Conservation (phyloP, 2,888 invertebrate genomes). For the Calameuta pallipes region DNA sequence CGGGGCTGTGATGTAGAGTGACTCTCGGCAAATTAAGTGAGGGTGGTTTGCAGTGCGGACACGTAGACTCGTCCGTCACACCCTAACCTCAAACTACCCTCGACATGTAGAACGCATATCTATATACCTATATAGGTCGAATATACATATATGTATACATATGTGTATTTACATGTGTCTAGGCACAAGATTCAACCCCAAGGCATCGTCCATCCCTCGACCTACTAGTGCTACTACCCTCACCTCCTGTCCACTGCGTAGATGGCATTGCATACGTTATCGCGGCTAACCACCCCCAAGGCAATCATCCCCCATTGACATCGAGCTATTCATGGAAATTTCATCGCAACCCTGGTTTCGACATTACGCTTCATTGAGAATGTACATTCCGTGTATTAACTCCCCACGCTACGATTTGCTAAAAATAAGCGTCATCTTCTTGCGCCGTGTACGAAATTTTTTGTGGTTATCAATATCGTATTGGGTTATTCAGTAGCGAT, state of each 20-base stretch:
- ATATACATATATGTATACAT: neutral
- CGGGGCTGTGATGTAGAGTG: conserved; percentile 41
- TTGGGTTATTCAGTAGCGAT: neutral
- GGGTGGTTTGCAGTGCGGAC: conserved; percentile 51
- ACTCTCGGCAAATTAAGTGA: conserved; percentile 53
- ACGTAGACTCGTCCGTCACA: conserved; percentile 53
- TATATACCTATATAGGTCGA: neutral
- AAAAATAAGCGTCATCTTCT: neutral
- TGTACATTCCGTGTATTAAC: neutral
- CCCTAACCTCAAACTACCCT: conserved; percentile 36
- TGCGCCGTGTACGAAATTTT: neutral
- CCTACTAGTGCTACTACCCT: neutral
- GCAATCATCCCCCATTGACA: neutral
- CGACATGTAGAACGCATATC: conserved; percentile 4
- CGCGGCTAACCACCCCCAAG: neutral
- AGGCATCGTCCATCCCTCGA: neutral
- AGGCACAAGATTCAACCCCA: conserved; percentile 3
- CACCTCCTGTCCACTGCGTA: neutral
- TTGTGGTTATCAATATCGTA: neutral
- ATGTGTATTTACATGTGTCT: neutral
- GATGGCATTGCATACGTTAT: conserved; percentile 7
- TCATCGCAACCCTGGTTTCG: neutral
- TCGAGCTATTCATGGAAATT: conserved; percentile 1
- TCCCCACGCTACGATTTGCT: neutral
- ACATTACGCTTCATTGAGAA: neutral